Base-by-base conservation (phyloP, 2,888 invertebrate species). In the Silvanus unidentatus region DNA sequence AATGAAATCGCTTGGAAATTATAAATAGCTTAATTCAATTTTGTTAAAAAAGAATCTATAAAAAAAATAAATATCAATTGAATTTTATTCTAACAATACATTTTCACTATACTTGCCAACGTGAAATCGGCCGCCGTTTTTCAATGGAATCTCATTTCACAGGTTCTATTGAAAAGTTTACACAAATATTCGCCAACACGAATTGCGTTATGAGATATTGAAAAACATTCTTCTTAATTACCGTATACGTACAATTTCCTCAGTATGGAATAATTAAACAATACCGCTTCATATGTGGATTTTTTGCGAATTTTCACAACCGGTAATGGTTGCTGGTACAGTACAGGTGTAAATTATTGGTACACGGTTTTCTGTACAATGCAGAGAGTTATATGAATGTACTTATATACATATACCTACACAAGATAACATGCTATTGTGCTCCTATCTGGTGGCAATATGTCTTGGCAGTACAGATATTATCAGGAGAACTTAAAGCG, bases 381-480 rank as follows among this genome's bases (percentile, higher is more conserved):
- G n/a, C n/a, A n/a, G n/a, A 53, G 57, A 62, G 60, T 64, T 63
- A 64, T 62, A 64, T 55, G 62, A 56, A 56, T 57, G 59, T 54
- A 62, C 62, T 60, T 65, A 63, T 61, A 62, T 62, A 62, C 55
- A 63, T 63, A 60, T 65, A 63, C 60, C 62, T 62, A 62, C 55
- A 59, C 53, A 60, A 66, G 66, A 66, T 66, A 66, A 65, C 63
- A 64, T 62, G 64, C 65, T 62, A 66, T 67, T 67, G 66, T 67
- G 59, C 61, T 64, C 58, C 62, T 65, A 66, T 67, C 67, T 67
- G 56, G 57, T 58, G 62, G 66, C 65, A 66, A 66, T 68, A 66
- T 67, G 65, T 67, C 68, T 68, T 67, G n/a, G 62, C 59, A 56
- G 57, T 50, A 44, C 50, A 62, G 67, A 66, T 68, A 62, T 63